phyloP scores from a whole-genome alignment of 2,888 invertebrate genomes.

The Cephus spinipes region DNA sequence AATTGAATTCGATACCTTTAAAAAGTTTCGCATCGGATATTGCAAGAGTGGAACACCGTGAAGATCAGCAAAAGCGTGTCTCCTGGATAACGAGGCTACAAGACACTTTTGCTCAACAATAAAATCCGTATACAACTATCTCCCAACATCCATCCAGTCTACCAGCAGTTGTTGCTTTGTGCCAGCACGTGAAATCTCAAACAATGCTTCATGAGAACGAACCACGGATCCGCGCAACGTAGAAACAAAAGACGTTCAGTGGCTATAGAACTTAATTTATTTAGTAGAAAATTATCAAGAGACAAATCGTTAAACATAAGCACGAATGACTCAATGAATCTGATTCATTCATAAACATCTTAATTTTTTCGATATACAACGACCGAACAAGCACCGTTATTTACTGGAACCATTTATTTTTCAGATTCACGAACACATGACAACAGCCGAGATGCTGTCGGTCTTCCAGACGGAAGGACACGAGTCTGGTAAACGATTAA shows the following conservation, averaged over 20 bases:
- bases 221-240: neutral
- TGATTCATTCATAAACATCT: neutral
- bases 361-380: neutral
- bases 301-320: neutral
- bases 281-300: neutral
- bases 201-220: neutral
- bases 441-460: conserved; percentile 81
- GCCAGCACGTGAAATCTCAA: neutral
- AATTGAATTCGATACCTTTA: neutral
- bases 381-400: neutral
- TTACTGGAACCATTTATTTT: conserved; percentile 57
- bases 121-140: neutral
- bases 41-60: neutral
- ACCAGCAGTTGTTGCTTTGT: neutral
- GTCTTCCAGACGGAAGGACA: conserved; percentile 87
- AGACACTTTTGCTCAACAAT: neutral
- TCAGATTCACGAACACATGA: conserved; percentile 93
- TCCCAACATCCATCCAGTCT: neutral
- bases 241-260: neutral
- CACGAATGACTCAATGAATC: neutral
- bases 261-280: neutral
- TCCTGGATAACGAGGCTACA: neutral
- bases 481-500: conserved; percentile 71
- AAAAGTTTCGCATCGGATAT: neutral
- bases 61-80: neutral